These are phyloP conservation scores for Dendropsophus ebraccatus DNA, from an alignment of 2,113 vertebrate genomes.

Conservation along the genomic window DNA sequence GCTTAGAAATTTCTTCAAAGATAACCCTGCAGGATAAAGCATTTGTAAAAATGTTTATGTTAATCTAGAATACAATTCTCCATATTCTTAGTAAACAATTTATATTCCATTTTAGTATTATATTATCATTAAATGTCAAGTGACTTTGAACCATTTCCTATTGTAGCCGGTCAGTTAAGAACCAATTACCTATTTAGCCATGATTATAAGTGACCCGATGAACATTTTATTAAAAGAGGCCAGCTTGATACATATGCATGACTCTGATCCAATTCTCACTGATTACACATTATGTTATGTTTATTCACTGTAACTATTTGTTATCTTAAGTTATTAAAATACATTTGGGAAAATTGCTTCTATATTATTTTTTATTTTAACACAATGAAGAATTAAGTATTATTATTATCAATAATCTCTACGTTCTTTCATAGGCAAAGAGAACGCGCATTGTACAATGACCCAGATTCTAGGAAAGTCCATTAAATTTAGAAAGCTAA, in stretches of 20 bases:
- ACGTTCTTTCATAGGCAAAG: not conserved
- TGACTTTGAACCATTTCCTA: not conserved
- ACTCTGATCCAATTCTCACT: not conserved
- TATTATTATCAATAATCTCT: not conserved
- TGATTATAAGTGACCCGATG: not conserved
- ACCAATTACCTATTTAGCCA: not conserved
- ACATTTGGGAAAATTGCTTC: not conserved
- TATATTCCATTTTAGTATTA: too few relatives aligned
- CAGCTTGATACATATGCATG: not conserved
- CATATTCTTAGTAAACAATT: too few relatives aligned
- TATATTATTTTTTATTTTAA: not conserved
- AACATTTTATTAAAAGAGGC: not conserved
- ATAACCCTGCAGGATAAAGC: too few relatives aligned
- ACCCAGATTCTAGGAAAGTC: constrained; percentile 16
- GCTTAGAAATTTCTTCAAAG: too few relatives aligned
- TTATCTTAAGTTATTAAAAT: constrained; percentile 4
- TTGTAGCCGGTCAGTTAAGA: not conserved
- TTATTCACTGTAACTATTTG: not conserved
- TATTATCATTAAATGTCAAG: too few relatives aligned
- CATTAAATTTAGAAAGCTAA: not conserved
- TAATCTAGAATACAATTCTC: not conserved
- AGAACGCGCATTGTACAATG: not conserved
- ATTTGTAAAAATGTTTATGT: too few relatives aligned
- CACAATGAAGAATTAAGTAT: not conserved
- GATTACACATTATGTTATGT: not conserved